phyloP scores from a whole-genome alignment of 2,797 vertebrate species.

The Siniperca obscura region DNA sequence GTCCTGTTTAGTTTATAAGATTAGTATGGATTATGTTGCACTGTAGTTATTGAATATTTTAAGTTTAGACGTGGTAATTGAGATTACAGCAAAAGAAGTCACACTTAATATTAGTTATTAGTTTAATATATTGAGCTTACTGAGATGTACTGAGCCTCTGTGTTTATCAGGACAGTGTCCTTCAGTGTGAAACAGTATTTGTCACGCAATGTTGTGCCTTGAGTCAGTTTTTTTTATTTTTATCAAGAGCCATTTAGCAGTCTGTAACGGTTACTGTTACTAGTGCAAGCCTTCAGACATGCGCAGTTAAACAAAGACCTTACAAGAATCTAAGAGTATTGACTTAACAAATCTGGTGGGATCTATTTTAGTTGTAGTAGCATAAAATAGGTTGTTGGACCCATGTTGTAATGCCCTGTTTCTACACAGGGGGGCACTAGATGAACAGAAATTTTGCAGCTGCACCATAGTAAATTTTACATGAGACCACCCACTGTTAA shows the following conservation, averaged over 20 bases:
- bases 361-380: background rate
- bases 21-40: background rate
- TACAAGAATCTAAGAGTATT: background rate
- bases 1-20: background rate
- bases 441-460: slow-evolving; percentile 38
- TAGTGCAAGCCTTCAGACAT: background rate
- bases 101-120: background rate
- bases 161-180: background rate
- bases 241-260: background rate
- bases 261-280: slow-evolving; percentile 14
- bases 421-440: slow-evolving; percentile 61
- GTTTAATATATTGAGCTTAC: background rate
- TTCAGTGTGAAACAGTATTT: background rate
- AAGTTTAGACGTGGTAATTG: background rate
- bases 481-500: slow-evolving; percentile 59
- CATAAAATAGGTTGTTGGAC: background rate
- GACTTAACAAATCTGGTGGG: background rate
- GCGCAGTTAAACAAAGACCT: background rate
- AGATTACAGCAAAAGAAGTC: background rate
- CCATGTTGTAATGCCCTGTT: slow-evolving; percentile 12
- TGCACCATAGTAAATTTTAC: slow-evolving; percentile 36
- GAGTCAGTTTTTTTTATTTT: background rate
- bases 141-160: background rate
- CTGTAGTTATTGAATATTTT: background rate
- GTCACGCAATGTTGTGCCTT: background rate